Evolutionary conservation across 2,888 invertebrate genomes (phyloP), one percentile per base, ranked within the genome.

Genomic region (Cataglyphis cursor): DNA sequence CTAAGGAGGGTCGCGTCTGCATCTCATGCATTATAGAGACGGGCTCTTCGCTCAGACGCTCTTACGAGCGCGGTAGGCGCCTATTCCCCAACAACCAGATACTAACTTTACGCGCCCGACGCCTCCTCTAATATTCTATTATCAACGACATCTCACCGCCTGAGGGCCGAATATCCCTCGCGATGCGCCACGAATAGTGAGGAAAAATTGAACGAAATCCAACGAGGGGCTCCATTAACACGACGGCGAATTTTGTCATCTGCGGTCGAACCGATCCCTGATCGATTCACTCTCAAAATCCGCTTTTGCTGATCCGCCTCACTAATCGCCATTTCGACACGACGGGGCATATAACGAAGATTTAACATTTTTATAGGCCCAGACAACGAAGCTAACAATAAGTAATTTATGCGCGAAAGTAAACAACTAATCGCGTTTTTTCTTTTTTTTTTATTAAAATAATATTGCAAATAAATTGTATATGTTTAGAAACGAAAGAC

Each of bases 1-100:
- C 87, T 85, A 87, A 91, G 88, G 84, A 91, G 90, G 91, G 89
- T 90, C 89, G 89, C 87, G 89, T 91, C 91, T 91, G 91, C 91
- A 88, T 92, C 88, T 88, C 89, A 90, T 93, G 91, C 89, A 92
- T 92, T 92, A 93, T 91, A 92, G 86, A 90, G 84, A 59, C 76
- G 44, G 57, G 84, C 86, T 84, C 85, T 86, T 87, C 78, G 78
- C 59, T 66, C 66, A 70, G 81, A 72, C 80, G 83, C 84, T 89
- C 86, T 86, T 85, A 85, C 83, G 76, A 73, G 68, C 81, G 73
- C 68, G 78, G 64, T 65, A 44, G 70, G 70, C 82, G 68, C 51
- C 65, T 72, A 68, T 82, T 84, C 72, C 72, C 74, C 31, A 80
- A 73, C 80, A 85, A 78, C 85, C 78, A 83, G 66, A 70, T 83